phyloP scores from a whole-genome alignment of 2,113 vertebrate genomes.

The Numida meleagris region DNA sequence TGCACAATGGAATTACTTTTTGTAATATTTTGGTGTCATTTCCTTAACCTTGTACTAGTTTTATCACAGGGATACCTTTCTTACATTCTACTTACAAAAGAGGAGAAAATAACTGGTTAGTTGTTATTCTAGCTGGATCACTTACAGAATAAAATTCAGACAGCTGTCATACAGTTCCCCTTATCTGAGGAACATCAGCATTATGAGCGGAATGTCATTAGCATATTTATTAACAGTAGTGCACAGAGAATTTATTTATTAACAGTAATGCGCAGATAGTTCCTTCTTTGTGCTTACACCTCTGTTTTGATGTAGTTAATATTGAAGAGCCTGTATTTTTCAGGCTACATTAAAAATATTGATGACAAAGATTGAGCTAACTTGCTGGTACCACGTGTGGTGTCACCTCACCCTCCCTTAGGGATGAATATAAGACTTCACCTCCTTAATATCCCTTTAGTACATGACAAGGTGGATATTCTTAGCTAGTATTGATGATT shows the following conservation, averaged over 20 bases:
- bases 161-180: not conserved
- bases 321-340: conserved; percentile 29
- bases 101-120: conserved; percentile 33
- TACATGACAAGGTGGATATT: not conserved
- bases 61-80: conserved; percentile 26
- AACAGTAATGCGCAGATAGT: conserved; percentile 23
- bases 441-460: not conserved
- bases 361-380: not conserved
- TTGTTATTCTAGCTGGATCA: conserved; percentile 49
- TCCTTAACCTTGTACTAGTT: conserved; percentile 38
- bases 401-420: conserved; percentile 47
- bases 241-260: conserved; percentile 14
- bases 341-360: conserved; percentile 26
- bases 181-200: conserved; percentile 43
- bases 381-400: not conserved
- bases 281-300: not conserved
- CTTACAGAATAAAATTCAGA: conserved; percentile 23
- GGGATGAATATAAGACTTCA: conserved; percentile 32
- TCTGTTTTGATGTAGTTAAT: conserved; percentile 26
- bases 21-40: conserved; percentile 3
- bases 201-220: conserved; percentile 28
- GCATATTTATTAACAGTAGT: conserved; percentile 33
- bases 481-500: not conserved
- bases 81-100: conserved; percentile 14
- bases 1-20: not conserved